These are phyloP conservation scores for Dendronephthya gigantea DNA, from an alignment of 64 coral and sea anemone genomes.

Conservation along the genomic window DNA sequence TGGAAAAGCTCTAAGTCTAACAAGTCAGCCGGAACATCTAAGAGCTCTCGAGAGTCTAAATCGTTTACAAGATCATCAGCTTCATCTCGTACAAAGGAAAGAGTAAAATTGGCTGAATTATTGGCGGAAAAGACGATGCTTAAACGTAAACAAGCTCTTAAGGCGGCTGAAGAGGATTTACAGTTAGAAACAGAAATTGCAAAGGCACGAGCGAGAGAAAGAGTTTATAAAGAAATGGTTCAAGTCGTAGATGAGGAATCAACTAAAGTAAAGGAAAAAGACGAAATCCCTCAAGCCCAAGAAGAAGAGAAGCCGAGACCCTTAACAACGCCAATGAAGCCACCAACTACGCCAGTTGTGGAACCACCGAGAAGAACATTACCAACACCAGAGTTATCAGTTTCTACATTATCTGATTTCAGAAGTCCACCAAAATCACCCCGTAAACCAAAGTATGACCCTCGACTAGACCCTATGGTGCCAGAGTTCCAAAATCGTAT, in stretches of 20 bases:
- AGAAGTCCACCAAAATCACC: too few species aligned
- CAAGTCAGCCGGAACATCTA: too few species aligned
- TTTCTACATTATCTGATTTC: too few species aligned
- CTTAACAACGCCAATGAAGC: too few species aligned
- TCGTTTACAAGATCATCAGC: not conserved
- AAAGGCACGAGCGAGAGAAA: conserved; percentile 22
- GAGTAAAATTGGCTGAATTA: not conserved
- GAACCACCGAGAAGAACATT: too few species aligned
- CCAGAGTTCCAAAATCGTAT: not conserved
- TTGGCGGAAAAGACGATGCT: conserved; percentile 12
- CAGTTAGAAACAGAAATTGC: conserved; percentile 6
- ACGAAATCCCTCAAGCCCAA: not conserved
- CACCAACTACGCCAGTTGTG: too few species aligned
- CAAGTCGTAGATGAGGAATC: not conserved
- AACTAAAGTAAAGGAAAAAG: not conserved
- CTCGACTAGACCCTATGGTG: too few species aligned
- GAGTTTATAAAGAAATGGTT: not conserved
- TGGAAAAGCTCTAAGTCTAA: too few species aligned
- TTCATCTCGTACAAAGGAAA: not conserved
- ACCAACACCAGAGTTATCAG: too few species aligned
- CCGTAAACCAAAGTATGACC: too few species aligned
- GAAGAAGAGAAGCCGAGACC: not conserved
- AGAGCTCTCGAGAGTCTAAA: not conserved
- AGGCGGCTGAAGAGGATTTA: conserved; percentile 23
- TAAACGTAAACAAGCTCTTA: not conserved